Evolutionary conservation across 2,888 invertebrate species (phyloP), one percentile per base, ranked within the genome.

Genomic region (Pyrocoelia pectoralis): DNA sequence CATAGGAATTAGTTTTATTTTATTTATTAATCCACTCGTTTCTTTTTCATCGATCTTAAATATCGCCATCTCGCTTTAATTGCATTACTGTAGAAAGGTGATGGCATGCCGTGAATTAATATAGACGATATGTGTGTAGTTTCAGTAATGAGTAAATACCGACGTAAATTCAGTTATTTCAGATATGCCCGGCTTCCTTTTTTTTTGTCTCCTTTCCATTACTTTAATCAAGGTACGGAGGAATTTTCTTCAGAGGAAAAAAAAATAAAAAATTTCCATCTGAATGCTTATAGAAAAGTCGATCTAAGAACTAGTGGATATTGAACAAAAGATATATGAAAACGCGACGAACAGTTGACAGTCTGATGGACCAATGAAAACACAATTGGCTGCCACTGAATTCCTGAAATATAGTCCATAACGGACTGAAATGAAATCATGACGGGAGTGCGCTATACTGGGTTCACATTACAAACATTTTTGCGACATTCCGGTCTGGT

Each of bases 361-460:
- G 65, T 28, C 56, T 64, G 65, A 67, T 67, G 61, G 64, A 40
- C 69, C 69, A 64, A 66, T 64, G 64, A 66, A 65, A 64, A 66
- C 57, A 63, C 65, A 59, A 67, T 67, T 58, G 61, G 24, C 60
- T 57, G 59, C 51, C 51, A 56, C 56, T 61, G 65, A 48, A 61
- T 58, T 57, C 61, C 56, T 58, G 62, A 62, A 60, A 60, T 60
- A 63, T 51, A 56, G 56, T 51, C 61, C 56, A 61, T 61, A 61
- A 61, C 40, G 33, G 61, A 41, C 56, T 59, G 52, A 62, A 65
- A 67, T 62, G 59, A 67, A 67, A 67, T 65, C 65, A 65, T 63
- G 57, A 61, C 54, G 24, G 24, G 24, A 6, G 6, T 56, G 49
- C 57, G 46, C 56, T 51, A 43, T 19, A 13, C 51, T 56, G 41